Conservation (phyloP, 2,797 vertebrate genomes). For the Periparus ater region DNA sequence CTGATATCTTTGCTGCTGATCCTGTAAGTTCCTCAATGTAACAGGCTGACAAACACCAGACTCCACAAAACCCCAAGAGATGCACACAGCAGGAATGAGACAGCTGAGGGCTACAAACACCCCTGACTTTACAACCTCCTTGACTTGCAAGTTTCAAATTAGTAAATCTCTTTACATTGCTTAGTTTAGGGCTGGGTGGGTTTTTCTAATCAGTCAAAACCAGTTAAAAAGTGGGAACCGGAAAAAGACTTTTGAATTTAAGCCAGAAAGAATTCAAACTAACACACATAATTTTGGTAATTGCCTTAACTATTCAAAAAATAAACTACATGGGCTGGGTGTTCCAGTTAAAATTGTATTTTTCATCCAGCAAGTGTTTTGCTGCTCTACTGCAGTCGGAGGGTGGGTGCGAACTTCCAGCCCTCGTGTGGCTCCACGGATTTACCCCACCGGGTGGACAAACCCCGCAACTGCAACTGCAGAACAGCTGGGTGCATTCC, state of each 20-base stretch:
- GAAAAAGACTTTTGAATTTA: neutral
- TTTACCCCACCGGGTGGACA: neutral
- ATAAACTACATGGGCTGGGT: neutral
- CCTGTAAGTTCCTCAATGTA: neutral
- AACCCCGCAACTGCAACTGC: neutral
- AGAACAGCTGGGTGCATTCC: fast-evolving
- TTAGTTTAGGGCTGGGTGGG: neutral
- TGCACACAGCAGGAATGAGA: neutral
- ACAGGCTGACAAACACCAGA: neutral
- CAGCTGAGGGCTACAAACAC: neutral
- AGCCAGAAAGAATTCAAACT: neutral
- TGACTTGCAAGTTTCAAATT: fast-evolving
- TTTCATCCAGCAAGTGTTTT: neutral
- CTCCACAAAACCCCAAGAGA: neutral
- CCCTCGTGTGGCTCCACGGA: fast-evolving
- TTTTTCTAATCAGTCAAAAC: neutral
- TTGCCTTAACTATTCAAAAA: fast-evolving
- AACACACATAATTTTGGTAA: neutral
- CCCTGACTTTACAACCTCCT: neutral
- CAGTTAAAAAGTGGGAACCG: neutral
- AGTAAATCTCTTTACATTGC: neutral
- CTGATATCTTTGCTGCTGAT: neutral
- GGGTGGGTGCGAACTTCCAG: fast-evolving
- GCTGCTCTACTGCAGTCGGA: neutral
- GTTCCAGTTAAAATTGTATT: neutral